phyloP scores from a whole-genome alignment of 2,797 vertebrate genomes.

The Malacoraja senta region DNA sequence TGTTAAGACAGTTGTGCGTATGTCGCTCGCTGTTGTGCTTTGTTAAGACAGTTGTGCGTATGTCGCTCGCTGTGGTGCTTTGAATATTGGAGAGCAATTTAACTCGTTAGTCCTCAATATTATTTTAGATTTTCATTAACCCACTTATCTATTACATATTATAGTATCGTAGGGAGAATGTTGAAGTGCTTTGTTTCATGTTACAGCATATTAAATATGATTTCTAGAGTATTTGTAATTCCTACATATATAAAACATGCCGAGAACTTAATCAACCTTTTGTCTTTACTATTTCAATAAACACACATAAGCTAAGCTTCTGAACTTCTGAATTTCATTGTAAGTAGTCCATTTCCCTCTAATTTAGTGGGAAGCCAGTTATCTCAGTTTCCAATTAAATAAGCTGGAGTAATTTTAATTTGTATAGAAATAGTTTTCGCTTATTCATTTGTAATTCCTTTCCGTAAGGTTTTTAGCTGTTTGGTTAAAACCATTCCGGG shows the following conservation, averaged over 20 bases:
- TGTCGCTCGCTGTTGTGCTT: background rate
- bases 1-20: background rate
- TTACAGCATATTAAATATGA: background rate
- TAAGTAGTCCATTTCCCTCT: slow-evolving; percentile 6
- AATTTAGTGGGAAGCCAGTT: slow-evolving; percentile 20
- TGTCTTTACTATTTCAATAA: slow-evolving; percentile 27
- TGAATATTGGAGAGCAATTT: background rate
- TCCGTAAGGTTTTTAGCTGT: slow-evolving; percentile 26
- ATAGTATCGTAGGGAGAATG: background rate
- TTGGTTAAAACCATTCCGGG: slow-evolving; percentile 26
- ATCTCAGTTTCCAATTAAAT: slow-evolving; percentile 32
- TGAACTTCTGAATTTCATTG: slow-evolving; percentile 24
- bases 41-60: background rate
- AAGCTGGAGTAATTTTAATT: slow-evolving; percentile 23
- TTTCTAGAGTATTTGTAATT: background rate
- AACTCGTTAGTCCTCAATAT: background rate
- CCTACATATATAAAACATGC: background rate
- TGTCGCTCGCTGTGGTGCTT: too few species aligned
- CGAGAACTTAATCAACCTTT: slow-evolving; percentile 9
- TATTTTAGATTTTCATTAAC: background rate
- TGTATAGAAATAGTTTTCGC: slow-evolving; percentile 10
- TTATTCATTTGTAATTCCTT: slow-evolving; percentile 30
- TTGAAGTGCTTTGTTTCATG: background rate
- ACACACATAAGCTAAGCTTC: slow-evolving; percentile 14
- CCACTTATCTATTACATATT: background rate